These are phyloP conservation scores for Eilema sororculum DNA, from an alignment of 2,888 invertebrate genomes.

Conservation along the genomic window DNA sequence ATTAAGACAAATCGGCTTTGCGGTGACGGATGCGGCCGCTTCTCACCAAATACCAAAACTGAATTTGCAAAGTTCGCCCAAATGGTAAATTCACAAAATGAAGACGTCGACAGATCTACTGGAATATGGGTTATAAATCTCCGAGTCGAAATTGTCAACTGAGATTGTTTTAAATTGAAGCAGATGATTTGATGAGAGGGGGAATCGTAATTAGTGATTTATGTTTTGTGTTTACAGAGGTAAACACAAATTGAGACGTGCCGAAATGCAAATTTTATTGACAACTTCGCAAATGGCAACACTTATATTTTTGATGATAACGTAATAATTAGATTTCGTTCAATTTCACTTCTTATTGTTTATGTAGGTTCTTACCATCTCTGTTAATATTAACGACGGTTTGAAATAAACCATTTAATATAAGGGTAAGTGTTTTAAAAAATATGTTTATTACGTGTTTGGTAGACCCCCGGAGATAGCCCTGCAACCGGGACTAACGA, in stretches of 20 bases:
- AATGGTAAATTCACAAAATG: conserved; percentile 34
- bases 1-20: conserved; percentile 68
- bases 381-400: not conserved
- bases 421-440: no score
- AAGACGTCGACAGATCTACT: conserved; percentile 31
- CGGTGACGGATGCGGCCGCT: conserved; percentile 50
- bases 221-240: conserved; percentile 3
- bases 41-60: conserved; percentile 40
- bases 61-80: conserved; percentile 42
- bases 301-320: not conserved
- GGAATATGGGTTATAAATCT: conserved; percentile 37
- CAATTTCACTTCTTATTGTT: not conserved
- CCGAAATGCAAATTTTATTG: not conserved
- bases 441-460: not conserved
- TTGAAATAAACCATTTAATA: not conserved
- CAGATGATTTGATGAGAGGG: conserved; percentile 2
- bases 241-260: not conserved
- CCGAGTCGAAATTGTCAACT: conserved; percentile 26
- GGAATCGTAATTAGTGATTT: not conserved
- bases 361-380: not conserved
- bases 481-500: not conserved
- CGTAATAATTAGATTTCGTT: not conserved
- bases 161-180: conserved; percentile 24
- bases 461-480: not conserved
- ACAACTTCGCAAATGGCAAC: no score